Base-by-base conservation (phyloP, 2,113 vertebrate species). In the Psittacus erithacus region DNA sequence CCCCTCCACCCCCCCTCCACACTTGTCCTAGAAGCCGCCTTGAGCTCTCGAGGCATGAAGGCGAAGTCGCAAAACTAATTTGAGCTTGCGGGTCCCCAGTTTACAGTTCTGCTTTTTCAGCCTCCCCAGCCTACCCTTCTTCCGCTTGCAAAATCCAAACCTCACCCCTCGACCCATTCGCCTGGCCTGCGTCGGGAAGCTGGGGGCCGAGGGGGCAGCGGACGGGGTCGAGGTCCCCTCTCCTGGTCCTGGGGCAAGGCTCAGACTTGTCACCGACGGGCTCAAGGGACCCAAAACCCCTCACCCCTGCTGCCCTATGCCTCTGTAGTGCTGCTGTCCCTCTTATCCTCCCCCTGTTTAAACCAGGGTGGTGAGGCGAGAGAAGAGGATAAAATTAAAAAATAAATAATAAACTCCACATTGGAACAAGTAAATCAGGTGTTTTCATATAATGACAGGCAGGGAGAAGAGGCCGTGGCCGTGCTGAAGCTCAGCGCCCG, bases 1-100 rank as follows among this genome's bases (percentile, higher is more conserved):
- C 71, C 59, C 70, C 47, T 81, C 55, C 75, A 81, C 4, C 80
- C 68, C 96, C 93, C 77, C 87, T 97, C 93, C 95, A 85, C 82
- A 13, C 79, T 64, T 90, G 95, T 96, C 97, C 89, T 25, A 41
- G 80, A 65, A 95, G 70, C 76, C 25, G 20, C 57, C 73, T 65
- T 39, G 91, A 83, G 95, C 82, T 94, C 84, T 93, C 3, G 78
- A 95, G 93, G 92, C 75, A 55, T 17, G 57, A 87, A 95, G 88
- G 43, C 89, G 57, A 96, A 98, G 97, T 96, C 93, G 25, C 79
- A 75, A 96, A 98, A 97, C 95, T 97, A 88, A 92, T 79, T 65
- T 33, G 65, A 98, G 98, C 93, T 98, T 90, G 88, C 41, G 13
- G 73, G 88, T 88, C 63, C 76, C 41, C 23, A 68, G 78, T 78